These are phyloP conservation scores for Phlogophora meticulosa DNA, from an alignment of 2,888 invertebrate species.

Conservation along the genomic window DNA sequence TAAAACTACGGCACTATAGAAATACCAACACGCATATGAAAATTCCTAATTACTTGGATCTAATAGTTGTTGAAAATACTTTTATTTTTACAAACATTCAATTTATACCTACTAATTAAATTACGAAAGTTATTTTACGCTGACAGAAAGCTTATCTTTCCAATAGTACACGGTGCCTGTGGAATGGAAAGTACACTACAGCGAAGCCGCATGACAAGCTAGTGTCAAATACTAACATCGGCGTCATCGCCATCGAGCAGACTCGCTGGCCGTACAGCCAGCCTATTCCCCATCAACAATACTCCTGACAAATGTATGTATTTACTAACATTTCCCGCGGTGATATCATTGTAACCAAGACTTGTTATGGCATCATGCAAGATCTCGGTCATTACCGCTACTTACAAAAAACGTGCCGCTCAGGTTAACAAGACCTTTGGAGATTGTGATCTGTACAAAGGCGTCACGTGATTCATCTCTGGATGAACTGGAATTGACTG, in stretches of 20 bases:
- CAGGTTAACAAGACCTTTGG: slow-evolving; percentile 29
- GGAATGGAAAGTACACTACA: too few relatives aligned
- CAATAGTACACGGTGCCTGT: too few relatives aligned
- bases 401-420: slow-evolving; percentile 47
- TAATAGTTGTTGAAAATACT: too few relatives aligned
- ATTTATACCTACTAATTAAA: too few relatives aligned
- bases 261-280: slow-evolving; percentile 20
- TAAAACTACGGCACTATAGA: too few relatives aligned
- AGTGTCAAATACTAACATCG: too few relatives aligned
- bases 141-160: too few relatives aligned
- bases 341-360: slow-evolving; percentile 68
- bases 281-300: slow-evolving; percentile 59
- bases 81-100: too few relatives aligned
- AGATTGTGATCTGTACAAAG: slow-evolving; percentile 28
- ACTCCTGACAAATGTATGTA: slow-evolving; percentile 60
- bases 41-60: too few relatives aligned
- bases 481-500: slow-evolving; percentile 20
- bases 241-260: neutral
- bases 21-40: too few relatives aligned
- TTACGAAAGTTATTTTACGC: too few relatives aligned
- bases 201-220: too few relatives aligned
- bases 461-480: slow-evolving; percentile 34
- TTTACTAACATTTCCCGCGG: slow-evolving; percentile 71
- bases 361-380: slow-evolving; percentile 46
- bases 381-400: slow-evolving; percentile 59